phyloP scores from a whole-genome alignment of 1,140 invertebrate genomes.

The Brachionus koreanus region DNA sequence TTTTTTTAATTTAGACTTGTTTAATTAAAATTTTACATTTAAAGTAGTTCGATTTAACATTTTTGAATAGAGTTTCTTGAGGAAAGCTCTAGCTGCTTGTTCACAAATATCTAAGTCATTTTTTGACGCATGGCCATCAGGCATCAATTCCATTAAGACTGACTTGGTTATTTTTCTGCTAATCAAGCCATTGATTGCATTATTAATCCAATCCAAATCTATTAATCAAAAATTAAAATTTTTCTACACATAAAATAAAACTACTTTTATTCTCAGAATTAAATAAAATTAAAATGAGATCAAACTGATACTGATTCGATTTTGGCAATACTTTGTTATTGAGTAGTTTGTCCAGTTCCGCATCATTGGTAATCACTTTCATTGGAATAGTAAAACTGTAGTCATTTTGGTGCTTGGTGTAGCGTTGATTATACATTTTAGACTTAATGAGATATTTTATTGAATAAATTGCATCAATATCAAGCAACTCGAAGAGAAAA shows the following conservation, averaged over 20 bases:
- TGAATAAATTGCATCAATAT: constrained; percentile 9
- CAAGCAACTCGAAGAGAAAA: background rate
- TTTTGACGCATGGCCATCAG: background rate
- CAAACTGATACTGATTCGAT: constrained; percentile 16
- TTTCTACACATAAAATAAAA: background rate
- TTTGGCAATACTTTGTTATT: background rate
- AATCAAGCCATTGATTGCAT: constrained; percentile 1
- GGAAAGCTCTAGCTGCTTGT: constrained; percentile 8
- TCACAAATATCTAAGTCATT: background rate
- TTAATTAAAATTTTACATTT: constrained; percentile 18
- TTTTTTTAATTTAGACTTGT: background rate
- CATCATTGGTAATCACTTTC: constrained; percentile 24
- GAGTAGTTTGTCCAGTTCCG: background rate
- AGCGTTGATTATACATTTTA: constrained; percentile 14
- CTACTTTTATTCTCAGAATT: constrained; percentile 27
- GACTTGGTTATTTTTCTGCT: constrained; percentile 39
- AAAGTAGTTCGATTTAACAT: constrained; percentile 21
- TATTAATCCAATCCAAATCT: background rate
- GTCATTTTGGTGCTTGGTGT: constrained; percentile 23
- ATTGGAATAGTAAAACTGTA: constrained; percentile 20
- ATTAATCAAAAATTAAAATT: background rate
- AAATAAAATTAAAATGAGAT: constrained; percentile 18
- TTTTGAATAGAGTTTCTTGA: constrained; percentile 41
- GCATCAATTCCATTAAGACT: constrained; percentile 1
- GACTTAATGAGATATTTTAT: constrained; percentile 15